These are phyloP conservation scores for Charadrius vociferus DNA, from an alignment of 2,113 vertebrate species.

Conservation along the genomic window DNA sequence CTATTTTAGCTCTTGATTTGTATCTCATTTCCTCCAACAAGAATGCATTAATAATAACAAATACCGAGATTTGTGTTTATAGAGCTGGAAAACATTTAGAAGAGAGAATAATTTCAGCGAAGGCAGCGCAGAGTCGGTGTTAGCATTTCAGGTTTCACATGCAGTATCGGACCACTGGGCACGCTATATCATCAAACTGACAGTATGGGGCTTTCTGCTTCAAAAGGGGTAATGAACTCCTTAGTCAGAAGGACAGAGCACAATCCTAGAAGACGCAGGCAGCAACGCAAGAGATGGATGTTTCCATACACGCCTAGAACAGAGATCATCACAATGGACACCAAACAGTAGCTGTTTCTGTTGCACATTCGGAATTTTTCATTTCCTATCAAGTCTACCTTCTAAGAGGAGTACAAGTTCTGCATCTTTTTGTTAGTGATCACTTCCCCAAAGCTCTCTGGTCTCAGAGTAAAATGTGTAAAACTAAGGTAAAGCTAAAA, in stretches of 20 bases:
- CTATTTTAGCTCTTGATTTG: neutral
- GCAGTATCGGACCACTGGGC: fast-evolving
- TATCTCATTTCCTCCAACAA: neutral
- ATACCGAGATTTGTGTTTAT: too few species aligned
- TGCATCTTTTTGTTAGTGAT: neutral
- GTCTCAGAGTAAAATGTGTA: too few species aligned
- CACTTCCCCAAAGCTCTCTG: neutral
- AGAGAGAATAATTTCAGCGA: neutral
- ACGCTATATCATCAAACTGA: fast-evolving
- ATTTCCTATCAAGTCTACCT: neutral
- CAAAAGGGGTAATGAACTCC: too few species aligned
- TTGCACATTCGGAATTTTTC: neutral
- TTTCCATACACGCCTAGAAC: neutral
- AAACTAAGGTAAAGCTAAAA: too few species aligned
- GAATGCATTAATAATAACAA: neutral
- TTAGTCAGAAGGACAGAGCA: fast-evolving
- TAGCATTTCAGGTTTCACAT: neutral
- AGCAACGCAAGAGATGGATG: fast-evolving
- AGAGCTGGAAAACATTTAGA: neutral
- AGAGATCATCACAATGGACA: neutral
- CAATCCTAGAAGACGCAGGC: neutral
- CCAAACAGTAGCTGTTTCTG: neutral
- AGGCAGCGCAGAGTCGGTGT: neutral
- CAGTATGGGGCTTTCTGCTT: neutral
- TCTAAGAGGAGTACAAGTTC: neutral